A percentile compares a stretch with the other conserved stretches of the same genome.
phyloP scores from a whole-genome alignment of 2,888 invertebrate genomes.

The Notocelia uddmanniana region DNA sequence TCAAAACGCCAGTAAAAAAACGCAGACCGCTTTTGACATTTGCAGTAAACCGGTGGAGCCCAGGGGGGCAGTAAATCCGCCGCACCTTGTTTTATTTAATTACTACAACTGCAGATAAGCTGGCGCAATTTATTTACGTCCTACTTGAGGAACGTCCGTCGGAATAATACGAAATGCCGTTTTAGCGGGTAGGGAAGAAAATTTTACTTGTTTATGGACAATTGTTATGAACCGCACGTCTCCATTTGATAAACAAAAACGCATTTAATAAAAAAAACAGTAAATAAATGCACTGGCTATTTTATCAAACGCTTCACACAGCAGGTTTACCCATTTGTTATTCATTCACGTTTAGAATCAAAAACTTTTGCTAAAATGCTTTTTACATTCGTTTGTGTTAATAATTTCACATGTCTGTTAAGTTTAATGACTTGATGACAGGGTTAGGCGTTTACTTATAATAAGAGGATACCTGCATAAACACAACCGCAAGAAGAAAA shows the following conservation, averaged over 20 bases:
- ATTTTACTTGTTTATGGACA: background rate
- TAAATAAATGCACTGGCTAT: too few species aligned
- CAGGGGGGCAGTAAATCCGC: slow-evolving; percentile 54
- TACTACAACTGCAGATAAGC: slow-evolving; percentile 58
- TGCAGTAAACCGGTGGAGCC: slow-evolving; percentile 21
- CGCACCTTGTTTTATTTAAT: slow-evolving; percentile 72
- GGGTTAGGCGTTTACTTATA: too few species aligned
- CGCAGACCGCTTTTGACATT: slow-evolving; percentile 20
- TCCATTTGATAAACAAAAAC: background rate
- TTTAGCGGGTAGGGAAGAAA: background rate
- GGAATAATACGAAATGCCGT: slow-evolving; percentile 18
- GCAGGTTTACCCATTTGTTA: too few species aligned
- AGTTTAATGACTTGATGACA: too few species aligned
- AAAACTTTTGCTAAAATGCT: too few species aligned
- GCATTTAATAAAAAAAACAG: too few species aligned
- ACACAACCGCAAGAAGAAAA: too few species aligned
- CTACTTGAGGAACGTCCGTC: slow-evolving; percentile 19
- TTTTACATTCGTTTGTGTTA: too few species aligned
- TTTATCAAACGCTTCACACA: too few species aligned
- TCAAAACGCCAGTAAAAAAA: slow-evolving; percentile 1
- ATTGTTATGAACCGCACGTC: background rate
- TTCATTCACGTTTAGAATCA: too few species aligned
- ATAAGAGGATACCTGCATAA: too few species aligned
- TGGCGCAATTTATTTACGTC: slow-evolving; percentile 41
- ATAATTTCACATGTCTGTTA: too few species aligned